Evolutionary conservation across 2,888 invertebrate genomes (phyloP).

Genomic region (Trichacis sp.): DNA sequence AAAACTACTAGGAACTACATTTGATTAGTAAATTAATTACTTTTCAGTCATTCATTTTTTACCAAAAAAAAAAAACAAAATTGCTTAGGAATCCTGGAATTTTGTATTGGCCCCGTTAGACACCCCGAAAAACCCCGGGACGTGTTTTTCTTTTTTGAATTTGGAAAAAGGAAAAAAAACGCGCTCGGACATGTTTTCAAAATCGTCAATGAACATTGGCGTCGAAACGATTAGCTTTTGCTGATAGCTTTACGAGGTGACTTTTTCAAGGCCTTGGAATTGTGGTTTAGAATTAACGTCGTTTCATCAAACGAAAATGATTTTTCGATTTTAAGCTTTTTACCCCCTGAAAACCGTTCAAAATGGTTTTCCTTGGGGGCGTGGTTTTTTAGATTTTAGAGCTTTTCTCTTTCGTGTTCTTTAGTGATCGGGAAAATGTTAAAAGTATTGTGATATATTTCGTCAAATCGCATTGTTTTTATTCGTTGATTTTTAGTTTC

Average conservation of each 20-base stretch:
- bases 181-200: neutral
- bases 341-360: slow-evolving; percentile 10
- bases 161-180: too few species aligned
- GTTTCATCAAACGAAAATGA: slow-evolving; percentile 25
- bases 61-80: too few species aligned
- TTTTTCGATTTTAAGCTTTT: slow-evolving; percentile 1
- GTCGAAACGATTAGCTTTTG: neutral
- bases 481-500: slow-evolving; percentile 20
- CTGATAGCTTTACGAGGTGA: slow-evolving; percentile 37
- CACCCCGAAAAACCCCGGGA: too few species aligned
- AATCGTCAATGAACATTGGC: too few species aligned
- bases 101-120: too few species aligned
- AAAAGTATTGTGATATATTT: slow-evolving; percentile 38
- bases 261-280: slow-evolving; percentile 32
- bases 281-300: slow-evolving; percentile 26
- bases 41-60: too few species aligned
- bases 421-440: slow-evolving; percentile 14
- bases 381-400: slow-evolving; percentile 5
- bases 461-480: slow-evolving; percentile 25
- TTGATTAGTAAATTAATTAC: too few species aligned
- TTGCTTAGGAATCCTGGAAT: too few species aligned
- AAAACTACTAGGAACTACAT: too few species aligned
- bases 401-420: too few species aligned
- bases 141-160: too few species aligned
- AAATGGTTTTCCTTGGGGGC: slow-evolving; percentile 10